phyloP scores from a whole-genome alignment of 2,797 vertebrate species.

The Periparus ater region DNA sequence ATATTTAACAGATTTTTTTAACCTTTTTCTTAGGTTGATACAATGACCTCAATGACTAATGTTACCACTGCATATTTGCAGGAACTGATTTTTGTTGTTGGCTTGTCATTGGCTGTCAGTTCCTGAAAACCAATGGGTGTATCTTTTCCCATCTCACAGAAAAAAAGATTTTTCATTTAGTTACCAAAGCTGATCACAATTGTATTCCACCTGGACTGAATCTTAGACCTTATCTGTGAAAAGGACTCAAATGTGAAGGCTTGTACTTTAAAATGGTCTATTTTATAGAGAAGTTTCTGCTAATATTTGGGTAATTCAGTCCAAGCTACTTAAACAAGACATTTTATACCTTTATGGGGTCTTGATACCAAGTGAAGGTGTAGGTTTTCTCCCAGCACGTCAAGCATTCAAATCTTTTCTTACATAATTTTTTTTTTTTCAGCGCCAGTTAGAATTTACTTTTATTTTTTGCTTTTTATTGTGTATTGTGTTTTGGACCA shows the following conservation, averaged over 20 bases:
- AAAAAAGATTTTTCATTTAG: not conserved
- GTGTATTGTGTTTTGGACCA: not conserved
- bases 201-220: not conserved
- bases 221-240: not conserved
- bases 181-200: not conserved
- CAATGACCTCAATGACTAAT: not conserved
- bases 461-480: not conserved
- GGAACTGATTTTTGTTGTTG: not conserved
- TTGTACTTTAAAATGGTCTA: not conserved
- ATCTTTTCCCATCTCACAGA: not conserved
- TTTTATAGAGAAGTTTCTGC: not conserved
- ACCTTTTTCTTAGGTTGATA: not conserved
- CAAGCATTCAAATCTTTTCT: not conserved
- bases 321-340: not conserved
- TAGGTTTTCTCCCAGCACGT: not conserved
- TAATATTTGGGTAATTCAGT: not conserved
- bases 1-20: not conserved
- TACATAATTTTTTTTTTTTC: not conserved
- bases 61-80: not conserved
- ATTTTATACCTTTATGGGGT: rapidly evolving
- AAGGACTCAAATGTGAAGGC: not conserved
- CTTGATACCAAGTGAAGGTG: not conserved
- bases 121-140: rapidly evolving
- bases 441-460: not conserved
- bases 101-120: not conserved